phyloP scores from a whole-genome alignment of 53 echinoderm and acorn worm species.

The Hippasteria phrygiana region DNA sequence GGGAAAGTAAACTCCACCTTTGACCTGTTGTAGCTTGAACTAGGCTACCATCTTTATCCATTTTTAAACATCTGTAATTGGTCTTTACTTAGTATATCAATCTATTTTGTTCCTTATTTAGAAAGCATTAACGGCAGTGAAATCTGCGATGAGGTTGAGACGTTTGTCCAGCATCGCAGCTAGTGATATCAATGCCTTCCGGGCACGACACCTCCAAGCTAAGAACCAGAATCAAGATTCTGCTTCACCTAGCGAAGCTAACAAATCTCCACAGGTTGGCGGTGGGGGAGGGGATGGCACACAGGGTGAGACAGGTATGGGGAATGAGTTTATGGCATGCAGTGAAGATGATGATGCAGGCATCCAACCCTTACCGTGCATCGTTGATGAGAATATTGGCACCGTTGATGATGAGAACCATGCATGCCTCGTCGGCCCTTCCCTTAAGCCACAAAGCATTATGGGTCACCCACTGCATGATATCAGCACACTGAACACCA shows the following conservation, averaged over 20 bases:
- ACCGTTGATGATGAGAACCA: conserved; percentile 30
- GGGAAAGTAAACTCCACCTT: no score
- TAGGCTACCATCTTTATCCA: no score
- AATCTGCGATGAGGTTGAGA: conserved; percentile 91
- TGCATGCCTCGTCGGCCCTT: conserved; percentile 41
- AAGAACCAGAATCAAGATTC: conserved; percentile 20
- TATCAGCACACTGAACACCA: background rate
- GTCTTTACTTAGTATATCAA: background rate
- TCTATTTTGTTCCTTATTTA: background rate
- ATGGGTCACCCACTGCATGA: conserved; percentile 38
- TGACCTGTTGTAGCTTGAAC: no score
- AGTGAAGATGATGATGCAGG: background rate
- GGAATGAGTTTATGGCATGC: conserved; percentile 12
- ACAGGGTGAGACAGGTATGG: conserved; percentile 46
- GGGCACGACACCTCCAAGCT: conserved; percentile 42
- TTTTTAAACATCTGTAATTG: no score
- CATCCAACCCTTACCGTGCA: conserved; percentile 20
- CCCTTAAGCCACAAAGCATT: conserved; percentile 21
- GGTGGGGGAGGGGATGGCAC: background rate
- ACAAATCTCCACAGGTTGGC: background rate
- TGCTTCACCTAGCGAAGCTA: conserved; percentile 13
- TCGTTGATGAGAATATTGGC: conserved; percentile 3
- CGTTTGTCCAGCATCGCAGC: conserved; percentile 86
- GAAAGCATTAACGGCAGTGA: conserved; percentile 99
- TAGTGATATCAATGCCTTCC: conserved; percentile 57